A percentile compares a stretch with the other conserved stretches of the same genome.
phyloP scores from a whole-genome alignment of 2,797 vertebrate species.

The Megalops cyprinoides region DNA sequence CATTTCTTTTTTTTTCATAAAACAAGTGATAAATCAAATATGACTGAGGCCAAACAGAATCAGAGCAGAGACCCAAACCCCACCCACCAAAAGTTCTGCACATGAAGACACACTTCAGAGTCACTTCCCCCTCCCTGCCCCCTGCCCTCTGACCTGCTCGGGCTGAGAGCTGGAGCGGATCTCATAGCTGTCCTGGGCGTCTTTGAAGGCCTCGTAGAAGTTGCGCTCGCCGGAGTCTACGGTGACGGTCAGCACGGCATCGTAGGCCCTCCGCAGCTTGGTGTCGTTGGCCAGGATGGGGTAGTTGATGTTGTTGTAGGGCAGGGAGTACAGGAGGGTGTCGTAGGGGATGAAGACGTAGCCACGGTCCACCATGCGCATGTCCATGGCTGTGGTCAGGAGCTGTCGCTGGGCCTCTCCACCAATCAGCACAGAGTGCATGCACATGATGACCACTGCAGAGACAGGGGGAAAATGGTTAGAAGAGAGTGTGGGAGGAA shows the following conservation, averaged over 20 bases:
- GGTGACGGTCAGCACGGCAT: constrained; percentile 83
- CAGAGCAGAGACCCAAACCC: not conserved
- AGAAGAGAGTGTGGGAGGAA: not conserved
- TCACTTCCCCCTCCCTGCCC: too few relatives aligned
- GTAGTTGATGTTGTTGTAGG: constrained; percentile 68
- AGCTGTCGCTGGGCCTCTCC: constrained; percentile 80
- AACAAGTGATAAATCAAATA: too few relatives aligned
- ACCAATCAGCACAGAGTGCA: constrained; percentile 87
- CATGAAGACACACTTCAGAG: not conserved
- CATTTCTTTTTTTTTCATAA: too few relatives aligned
- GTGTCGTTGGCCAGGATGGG: constrained; percentile 74
- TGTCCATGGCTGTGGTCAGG: constrained; percentile 79
- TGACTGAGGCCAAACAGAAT: not conserved
- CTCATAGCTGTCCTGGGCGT: constrained; percentile 75
- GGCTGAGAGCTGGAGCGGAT: constrained; percentile 71
- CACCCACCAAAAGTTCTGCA: not conserved
- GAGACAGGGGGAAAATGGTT: constrained; percentile 24
- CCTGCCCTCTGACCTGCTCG: constrained; percentile 65
- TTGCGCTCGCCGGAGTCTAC: constrained; percentile 72
- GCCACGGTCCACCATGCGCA: constrained; percentile 77
- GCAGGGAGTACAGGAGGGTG: constrained; percentile 79
- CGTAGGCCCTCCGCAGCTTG: constrained; percentile 80
- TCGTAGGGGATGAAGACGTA: constrained; percentile 86
- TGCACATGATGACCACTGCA: constrained; percentile 87
- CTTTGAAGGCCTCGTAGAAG: constrained; percentile 74